Evolutionary conservation across 2,113 vertebrate genomes (phyloP).

Genomic region (Xiphophorus hellerii): DNA sequence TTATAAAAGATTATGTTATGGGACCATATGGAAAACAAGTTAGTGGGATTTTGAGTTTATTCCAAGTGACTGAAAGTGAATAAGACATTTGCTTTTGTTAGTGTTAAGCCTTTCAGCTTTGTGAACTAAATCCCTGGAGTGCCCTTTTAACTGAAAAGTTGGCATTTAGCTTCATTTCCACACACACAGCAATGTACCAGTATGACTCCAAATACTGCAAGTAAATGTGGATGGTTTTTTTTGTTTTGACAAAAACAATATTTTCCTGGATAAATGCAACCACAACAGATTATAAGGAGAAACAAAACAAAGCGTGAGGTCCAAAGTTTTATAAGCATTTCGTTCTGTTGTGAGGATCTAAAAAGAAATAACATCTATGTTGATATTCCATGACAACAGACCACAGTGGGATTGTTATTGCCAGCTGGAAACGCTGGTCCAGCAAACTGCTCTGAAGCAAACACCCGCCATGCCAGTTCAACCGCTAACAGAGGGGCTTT

Average conservation of each 20-base stretch:
- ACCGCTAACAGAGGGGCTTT: slow-evolving; percentile 49
- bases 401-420: slow-evolving; percentile 67
- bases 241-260: slow-evolving; percentile 32
- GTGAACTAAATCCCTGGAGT: slow-evolving; percentile 29
- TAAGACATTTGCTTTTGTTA: slow-evolving; percentile 1
- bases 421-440: slow-evolving; percentile 66
- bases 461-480: slow-evolving; percentile 60
- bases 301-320: slow-evolving; percentile 56
- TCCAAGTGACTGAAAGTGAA: background rate
- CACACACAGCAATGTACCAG: slow-evolving; percentile 45
- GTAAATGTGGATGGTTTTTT: slow-evolving; percentile 33
- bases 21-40: slow-evolving; percentile 18
- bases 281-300: slow-evolving; percentile 42
- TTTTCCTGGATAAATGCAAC: slow-evolving; percentile 47
- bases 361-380: slow-evolving; percentile 68
- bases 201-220: slow-evolving; percentile 38
- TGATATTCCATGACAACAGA: slow-evolving; percentile 75
- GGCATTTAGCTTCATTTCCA: slow-evolving; percentile 41
- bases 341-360: slow-evolving; percentile 74
- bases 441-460: slow-evolving; percentile 48
- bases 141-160: slow-evolving; percentile 38
- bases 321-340: slow-evolving; percentile 70
- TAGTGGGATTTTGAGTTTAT: background rate
- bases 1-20: slow-evolving; percentile 1
- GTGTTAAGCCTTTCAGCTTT: slow-evolving; percentile 10